These are phyloP conservation scores for Nibea albiflora DNA, from an alignment of 2,113 vertebrate genomes.

Conservation along the genomic window DNA sequence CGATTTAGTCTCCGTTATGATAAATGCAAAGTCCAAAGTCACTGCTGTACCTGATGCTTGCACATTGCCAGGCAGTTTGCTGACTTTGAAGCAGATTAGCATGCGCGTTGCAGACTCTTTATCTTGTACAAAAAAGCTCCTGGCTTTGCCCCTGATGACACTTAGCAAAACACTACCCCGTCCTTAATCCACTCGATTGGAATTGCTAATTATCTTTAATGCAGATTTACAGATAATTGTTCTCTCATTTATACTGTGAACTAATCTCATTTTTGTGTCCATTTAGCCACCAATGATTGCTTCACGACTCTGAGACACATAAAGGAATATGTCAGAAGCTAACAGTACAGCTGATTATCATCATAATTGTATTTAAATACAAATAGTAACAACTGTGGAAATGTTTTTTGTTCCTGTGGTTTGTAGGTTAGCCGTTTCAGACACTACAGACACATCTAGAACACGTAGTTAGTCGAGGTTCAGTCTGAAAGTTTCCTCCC, in stretches of 20 bases:
- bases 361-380: constrained; percentile 37
- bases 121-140: constrained; percentile 55
- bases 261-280: constrained; percentile 63
- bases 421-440: not conserved
- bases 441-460: not conserved
- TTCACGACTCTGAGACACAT: constrained; percentile 31
- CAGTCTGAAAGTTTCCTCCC: not conserved
- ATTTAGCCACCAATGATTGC: constrained; percentile 62
- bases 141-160: constrained; percentile 69
- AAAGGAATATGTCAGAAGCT: constrained; percentile 26
- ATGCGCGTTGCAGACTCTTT: constrained; percentile 52
- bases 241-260: constrained; percentile 57
- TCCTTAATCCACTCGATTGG: constrained; percentile 72
- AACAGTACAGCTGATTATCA: constrained; percentile 35
- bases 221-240: constrained; percentile 75
- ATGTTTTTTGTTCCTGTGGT: constrained; percentile 7
- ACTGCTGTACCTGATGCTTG: constrained; percentile 49
- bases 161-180: constrained; percentile 65
- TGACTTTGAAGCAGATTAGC: constrained; percentile 60
- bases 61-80: constrained; percentile 55
- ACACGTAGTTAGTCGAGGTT: not conserved
- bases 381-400: constrained; percentile 20
- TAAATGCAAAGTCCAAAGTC: constrained; percentile 53
- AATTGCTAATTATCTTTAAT: constrained; percentile 77
- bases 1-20: constrained; percentile 57